Evolutionary conservation across 1,140 invertebrate genomes (phyloP), one percentile per base, ranked within the genome.

Genomic region (Drosophila subobscura): DNA sequence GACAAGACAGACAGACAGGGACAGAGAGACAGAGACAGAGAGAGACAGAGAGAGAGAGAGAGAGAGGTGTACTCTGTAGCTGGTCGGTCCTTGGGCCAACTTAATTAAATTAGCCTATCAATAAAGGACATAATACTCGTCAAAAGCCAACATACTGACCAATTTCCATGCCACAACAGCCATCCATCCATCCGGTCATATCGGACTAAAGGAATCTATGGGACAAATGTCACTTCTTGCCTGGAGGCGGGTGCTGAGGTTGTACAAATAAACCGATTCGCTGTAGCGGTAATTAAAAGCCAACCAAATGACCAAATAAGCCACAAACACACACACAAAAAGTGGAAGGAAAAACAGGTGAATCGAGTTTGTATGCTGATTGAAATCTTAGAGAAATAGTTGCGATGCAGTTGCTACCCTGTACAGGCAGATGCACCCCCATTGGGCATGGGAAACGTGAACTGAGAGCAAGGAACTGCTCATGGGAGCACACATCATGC

Each of bases 201-300:
- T 73, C 67, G 49, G 41, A 8, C 29, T 27, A 40, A 22, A 41
- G 14, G 68, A 70, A 70, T 70, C 68, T 47, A 20, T 64, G 10
- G 25, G 66, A 77, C 75, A 77, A 77, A 60, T 71, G 72, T 57
- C 59, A 57, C 71, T 74, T 60, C 41, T 7, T 50, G 6, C 1
- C 23, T 7, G 46, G 14, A 22, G 41, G 16, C 1, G 7, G 42
- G 25, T 40, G 22, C 46, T 68, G 54, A 22, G 63, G 68, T 47
- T 72, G 51, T 40, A 75, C 81, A 86, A 85, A 86, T 77, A 85
- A 85, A 75, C 73, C 77, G 81, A 86, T 86, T 74, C 68, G 77
- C 65, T 70, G 67, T 67, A 86, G 73, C 70, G 83, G 88, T 90
- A 90, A 90, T 90, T 90, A 90, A 90, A 88, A 90, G 76, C 83